phyloP scores from a whole-genome alignment of 2,888 invertebrate genomes.

The Teleogryllus oceanicus region DNA sequence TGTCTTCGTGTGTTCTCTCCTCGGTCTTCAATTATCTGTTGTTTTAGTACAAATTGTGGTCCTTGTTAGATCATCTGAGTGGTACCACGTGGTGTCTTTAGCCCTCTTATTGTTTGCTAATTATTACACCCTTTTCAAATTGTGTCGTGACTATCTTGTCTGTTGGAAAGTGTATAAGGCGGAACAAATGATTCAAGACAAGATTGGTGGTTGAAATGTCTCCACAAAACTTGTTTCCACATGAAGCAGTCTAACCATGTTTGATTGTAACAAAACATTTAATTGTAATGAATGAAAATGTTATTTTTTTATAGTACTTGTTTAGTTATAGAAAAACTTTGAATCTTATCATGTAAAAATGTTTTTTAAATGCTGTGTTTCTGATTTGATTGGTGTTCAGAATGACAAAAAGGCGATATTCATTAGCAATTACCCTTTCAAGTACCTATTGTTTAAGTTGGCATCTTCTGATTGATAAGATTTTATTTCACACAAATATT shows the following conservation, averaged over 20 bases:
- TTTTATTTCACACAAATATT: background rate
- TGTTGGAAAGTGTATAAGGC: conserved; percentile 77
- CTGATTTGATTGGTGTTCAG: background rate
- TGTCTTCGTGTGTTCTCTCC: conserved; percentile 65
- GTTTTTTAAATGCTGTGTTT: too few species aligned
- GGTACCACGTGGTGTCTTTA: conserved; percentile 88
- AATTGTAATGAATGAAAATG: background rate
- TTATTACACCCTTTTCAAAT: conserved; percentile 86
- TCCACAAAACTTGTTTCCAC: background rate
- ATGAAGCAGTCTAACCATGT: background rate
- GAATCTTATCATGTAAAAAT: too few species aligned
- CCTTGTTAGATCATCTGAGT: conserved; percentile 75
- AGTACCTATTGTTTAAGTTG: too few species aligned
- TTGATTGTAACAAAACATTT: background rate
- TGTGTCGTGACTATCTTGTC: conserved; percentile 80
- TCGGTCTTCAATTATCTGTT: conserved; percentile 66
- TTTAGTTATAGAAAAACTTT: too few species aligned
- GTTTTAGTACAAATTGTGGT: conserved; percentile 75
- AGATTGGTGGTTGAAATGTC: conserved; percentile 41
- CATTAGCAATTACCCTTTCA: too few species aligned
- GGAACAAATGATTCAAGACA: conserved; percentile 66
- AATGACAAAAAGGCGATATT: background rate
- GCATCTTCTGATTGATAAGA: too few species aligned
- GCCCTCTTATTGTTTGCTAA: conserved; percentile 83
- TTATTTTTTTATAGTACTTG: background rate